Conservation (phyloP, 2,113 vertebrate species). For the Xerus inauris region DNA sequence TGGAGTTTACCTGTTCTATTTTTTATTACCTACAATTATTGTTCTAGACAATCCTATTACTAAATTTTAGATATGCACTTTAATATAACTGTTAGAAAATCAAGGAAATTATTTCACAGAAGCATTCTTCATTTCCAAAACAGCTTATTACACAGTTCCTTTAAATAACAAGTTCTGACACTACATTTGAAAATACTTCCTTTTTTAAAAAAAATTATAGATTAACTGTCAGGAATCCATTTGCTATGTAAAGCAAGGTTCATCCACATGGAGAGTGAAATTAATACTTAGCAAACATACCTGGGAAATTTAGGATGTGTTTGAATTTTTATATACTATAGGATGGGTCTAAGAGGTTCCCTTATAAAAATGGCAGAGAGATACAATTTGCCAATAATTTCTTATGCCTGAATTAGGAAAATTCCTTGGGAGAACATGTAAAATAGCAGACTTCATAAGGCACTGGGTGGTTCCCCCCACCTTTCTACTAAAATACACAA, state of each 20-base stretch:
- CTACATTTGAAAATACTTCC: slow-evolving; percentile 47
- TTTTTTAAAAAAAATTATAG: slow-evolving; percentile 63
- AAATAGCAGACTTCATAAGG: slow-evolving; percentile 28
- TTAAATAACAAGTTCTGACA: slow-evolving; percentile 54
- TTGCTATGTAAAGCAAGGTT: slow-evolving; percentile 56
- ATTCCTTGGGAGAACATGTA: neutral
- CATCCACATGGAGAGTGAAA: slow-evolving; percentile 21
- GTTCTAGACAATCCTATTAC: slow-evolving; percentile 66
- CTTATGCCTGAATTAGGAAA: neutral
- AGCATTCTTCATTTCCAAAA: slow-evolving; percentile 64
- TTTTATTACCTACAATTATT: slow-evolving; percentile 68
- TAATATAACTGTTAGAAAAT: slow-evolving; percentile 69
- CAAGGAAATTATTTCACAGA: slow-evolving; percentile 63
- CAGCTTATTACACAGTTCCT: slow-evolving; percentile 39
- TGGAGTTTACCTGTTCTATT: slow-evolving; percentile 75
- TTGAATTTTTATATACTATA: slow-evolving; percentile 52
- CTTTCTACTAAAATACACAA: slow-evolving; percentile 32
- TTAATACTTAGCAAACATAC: slow-evolving; percentile 41
- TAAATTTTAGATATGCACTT: slow-evolving; percentile 64
- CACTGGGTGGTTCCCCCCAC: neutral
- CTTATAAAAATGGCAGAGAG: slow-evolving; percentile 81
- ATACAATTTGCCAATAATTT: neutral
- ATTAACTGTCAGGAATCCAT: slow-evolving; percentile 51
- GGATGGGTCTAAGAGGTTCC: slow-evolving; percentile 71
- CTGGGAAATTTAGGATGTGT: slow-evolving; percentile 33